Percentiles rank a stretch among this genome's conserved stretches.
phyloP scores from a whole-genome alignment of 2,797 vertebrate genomes.

The Agapornis canus region DNA sequence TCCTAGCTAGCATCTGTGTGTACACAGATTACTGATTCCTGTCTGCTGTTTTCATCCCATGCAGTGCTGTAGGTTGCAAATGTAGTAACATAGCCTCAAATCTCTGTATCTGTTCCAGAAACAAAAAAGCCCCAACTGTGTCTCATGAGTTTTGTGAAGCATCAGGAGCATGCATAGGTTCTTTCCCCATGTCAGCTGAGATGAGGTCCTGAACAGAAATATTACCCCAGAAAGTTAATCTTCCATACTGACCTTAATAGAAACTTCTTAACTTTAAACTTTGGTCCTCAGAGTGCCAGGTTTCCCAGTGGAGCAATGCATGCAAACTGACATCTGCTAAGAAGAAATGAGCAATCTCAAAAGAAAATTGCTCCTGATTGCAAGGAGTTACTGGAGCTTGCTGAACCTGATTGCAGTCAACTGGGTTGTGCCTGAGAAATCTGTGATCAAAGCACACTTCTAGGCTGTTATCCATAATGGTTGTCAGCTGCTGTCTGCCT shows the following conservation, averaged over 20 bases:
- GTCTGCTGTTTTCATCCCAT: neutral
- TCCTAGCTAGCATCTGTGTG: neutral
- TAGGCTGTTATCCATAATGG: neutral
- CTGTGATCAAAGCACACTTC: neutral
- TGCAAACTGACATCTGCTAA: neutral
- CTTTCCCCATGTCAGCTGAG: neutral
- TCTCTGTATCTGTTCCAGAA: neutral
- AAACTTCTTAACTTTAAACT: neutral
- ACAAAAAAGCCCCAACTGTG: neutral
- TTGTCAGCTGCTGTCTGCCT: conserved; percentile 1
- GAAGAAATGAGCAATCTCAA: neutral
- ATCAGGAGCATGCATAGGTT: neutral
- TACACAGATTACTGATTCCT: neutral
- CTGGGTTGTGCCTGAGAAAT: neutral
- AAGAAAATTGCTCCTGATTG: neutral
- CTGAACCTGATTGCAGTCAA: neutral
- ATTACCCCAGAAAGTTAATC: neutral
- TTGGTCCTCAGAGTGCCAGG: neutral
- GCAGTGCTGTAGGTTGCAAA: neutral
- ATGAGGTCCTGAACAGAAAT: neutral
- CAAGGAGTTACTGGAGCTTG: neutral
- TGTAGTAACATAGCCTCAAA: neutral
- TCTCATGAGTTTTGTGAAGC: neutral
- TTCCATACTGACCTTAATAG: neutral
- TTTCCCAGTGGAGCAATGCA: neutral